Evolutionary conservation across 2,888 invertebrate species (phyloP), one percentile per base, ranked within the genome.

Genomic region (Archaeoteleia sp.): DNA sequence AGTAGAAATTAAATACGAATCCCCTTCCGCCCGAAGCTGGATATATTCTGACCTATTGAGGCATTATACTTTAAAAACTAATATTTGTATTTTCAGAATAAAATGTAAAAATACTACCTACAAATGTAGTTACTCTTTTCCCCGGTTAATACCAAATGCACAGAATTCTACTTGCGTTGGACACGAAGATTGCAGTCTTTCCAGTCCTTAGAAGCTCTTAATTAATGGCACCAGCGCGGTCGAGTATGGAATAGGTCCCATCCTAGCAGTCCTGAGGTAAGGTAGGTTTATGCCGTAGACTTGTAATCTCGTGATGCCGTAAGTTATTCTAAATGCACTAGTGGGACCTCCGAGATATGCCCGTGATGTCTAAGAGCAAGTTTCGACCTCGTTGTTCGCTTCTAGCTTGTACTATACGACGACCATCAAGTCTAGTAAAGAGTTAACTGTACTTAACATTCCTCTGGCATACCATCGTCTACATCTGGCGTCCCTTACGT

Each of bases 271-370:
- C 70, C 72, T 53, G 65, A 67, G 60, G 76, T 75, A 78, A 78
- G 80, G 78, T 78, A 79, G 79, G 79, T 82, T 82, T 82, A 82
- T 78, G 75, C 77, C 70, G 77, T 73, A 79, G 83, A 82, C 83
- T 82, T 83, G 83, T 84, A 84, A 84, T 84, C 83, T 83, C 81
- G 78, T 77, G 79, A 83, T 78, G 82, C 77, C 77, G 80, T 82
- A 82, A 83, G 81, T 83, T 84, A 84, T 83, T 83, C 82, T 79
- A 81, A 84, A 83, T 83, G 82, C 81, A 81, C 82, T 82, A 75
- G 80, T 77, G 81, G 78, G 81, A 82, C 78, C 74, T 71, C 65
- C 76, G 76, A 78, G 78, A 80, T 81, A 80, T 79, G 78, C 78
- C 72, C 71, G 72, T 74, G 78, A 78, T 78, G 79, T 79, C 75